Evolutionary conservation across 2,888 invertebrate genomes (phyloP), one percentile per base, ranked within the genome.

Genomic region (Pristionchus mayeri): DNA sequence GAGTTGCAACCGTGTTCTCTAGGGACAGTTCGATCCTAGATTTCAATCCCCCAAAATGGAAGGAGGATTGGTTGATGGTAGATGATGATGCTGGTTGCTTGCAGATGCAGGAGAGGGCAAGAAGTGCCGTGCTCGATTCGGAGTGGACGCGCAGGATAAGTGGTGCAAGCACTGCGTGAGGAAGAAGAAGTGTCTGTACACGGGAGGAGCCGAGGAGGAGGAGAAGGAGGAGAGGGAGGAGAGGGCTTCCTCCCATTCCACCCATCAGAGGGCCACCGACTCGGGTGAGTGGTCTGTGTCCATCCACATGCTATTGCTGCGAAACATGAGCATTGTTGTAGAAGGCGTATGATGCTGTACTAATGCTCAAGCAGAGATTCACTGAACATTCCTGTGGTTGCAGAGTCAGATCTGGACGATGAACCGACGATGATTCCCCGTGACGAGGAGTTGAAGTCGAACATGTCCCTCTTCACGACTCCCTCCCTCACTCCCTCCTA

Each of bases 151-250:
- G 93, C 98, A 98, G 94, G 97, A 96, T 94, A 97, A 98, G 94
- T 99, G 99, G 99, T 99, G 99, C 94, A 99, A 99, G 94, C 98
- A 98, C 88, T 99, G 99, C 97, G 97, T 93, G 88, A 92, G 94
- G 90, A 94, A 94, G 93, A 94, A 94, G 93, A 93, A 94, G 91
- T 94, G 94, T 90, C 93, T 93, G 88, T 92, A 93, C 87, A 93
- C 93, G 88, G 88, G 92, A 86, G 90, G 91, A 84, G 92, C 34
- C n/a, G 67, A 63, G 9, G 82, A 82, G 2, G 50, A 67, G 9
- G 92, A 86, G 90, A 91, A 84, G 92, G 91, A 85, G 84, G 50
- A 37, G 34, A 63, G 50, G 48, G 76, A 76, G n/a, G 76, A 76
- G 30, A 50, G 76, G 34, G 76, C 50, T 0, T 30, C 27, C n/a